Conservation (phyloP, 2,888 invertebrate genomes). For the Omphaloscelis lunosa region DNA sequence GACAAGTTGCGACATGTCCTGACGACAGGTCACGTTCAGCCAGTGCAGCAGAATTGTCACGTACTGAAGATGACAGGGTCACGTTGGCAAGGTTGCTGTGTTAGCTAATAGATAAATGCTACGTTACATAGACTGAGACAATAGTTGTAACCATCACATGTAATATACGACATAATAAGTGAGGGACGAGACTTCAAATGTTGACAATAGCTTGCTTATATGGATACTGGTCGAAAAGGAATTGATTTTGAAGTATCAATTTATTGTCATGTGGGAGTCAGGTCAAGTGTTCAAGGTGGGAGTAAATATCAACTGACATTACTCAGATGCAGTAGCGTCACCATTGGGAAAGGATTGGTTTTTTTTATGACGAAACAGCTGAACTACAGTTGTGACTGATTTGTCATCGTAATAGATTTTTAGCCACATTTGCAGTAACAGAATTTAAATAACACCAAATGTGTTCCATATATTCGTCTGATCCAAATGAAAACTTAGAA, state of each 20-base stretch:
- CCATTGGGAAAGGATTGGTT: no score
- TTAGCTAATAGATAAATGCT: constrained; percentile 41
- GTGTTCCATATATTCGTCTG: background rate
- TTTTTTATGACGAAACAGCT: background rate
- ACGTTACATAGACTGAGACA: constrained; percentile 6
- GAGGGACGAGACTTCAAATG: background rate
- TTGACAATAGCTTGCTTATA: background rate
- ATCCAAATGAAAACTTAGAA: background rate
- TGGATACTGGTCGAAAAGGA: background rate
- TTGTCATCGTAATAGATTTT: background rate
- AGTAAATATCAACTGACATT: constrained; percentile 18
- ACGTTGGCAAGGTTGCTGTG: constrained; percentile 35
- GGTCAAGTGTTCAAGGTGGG: background rate
- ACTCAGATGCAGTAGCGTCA: background rate
- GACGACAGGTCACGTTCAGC: constrained; percentile 55
- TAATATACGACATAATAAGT: background rate
- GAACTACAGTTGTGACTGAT: background rate
- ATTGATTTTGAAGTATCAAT: constrained; percentile 2
- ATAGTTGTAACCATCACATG: constrained; percentile 3
- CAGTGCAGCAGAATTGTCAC: constrained; percentile 56
- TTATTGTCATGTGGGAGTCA: constrained; percentile 6
- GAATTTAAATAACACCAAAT: background rate
- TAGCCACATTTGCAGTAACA: background rate
- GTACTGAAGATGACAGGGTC: constrained; percentile 51
- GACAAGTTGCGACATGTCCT: constrained; percentile 58